Base-by-base conservation (phyloP, 2,888 invertebrate genomes). In the Plagiodera versicolora region DNA sequence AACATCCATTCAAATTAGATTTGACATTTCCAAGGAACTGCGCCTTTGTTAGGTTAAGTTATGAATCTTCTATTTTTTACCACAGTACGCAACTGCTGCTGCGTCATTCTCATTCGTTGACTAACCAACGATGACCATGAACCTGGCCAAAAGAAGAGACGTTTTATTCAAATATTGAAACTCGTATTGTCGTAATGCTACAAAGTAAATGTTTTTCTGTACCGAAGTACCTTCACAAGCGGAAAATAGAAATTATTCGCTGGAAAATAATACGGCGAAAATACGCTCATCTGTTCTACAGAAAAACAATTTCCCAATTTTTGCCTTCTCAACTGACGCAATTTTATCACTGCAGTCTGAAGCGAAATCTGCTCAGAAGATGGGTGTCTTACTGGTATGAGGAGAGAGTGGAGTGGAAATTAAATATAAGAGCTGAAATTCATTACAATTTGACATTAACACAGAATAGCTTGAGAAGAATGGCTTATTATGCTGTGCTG, bases 201-300 rank as follows among this genome's bases (percentile, higher is more conserved):
- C 59, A 62, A 39, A 60, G 48, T 35, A 66, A 60, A 50, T 55
- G 60, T 32, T 66, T 64, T 51, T 58, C 61, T 35, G 67, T 70
- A 14, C 69, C 70, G 18, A 68, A 60, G 60, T 71, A 72, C 55
- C 61, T 73, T 48, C 56, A 67, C 32, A 67, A 63, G 49, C 53
- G 66, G 19, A 73, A 73, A 67, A 60, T 72, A 47, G 67, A 70
- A 47, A 52, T 67, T 16, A 49, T 70, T 30, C 64, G 64, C 9
- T 51, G 51, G 39, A 72, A 69, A 65, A 72, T 74, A 48, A 59
- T 74, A 46, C 56, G 56, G 20, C 58, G 75, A 39, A 75, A 75
- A 65, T 74, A 64, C 66, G 74, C 67, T 5, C 74, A 75, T 49
- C 51, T 72, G 14, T 74, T 71, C 64, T 74, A 74, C 32, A 65